Percentiles rank a stretch among this genome's conserved stretches.
These are phyloP conservation scores for Palythoa heliodiscus DNA, from an alignment of 92 coral and sea anemone genomes.

Conservation along the genomic window DNA sequence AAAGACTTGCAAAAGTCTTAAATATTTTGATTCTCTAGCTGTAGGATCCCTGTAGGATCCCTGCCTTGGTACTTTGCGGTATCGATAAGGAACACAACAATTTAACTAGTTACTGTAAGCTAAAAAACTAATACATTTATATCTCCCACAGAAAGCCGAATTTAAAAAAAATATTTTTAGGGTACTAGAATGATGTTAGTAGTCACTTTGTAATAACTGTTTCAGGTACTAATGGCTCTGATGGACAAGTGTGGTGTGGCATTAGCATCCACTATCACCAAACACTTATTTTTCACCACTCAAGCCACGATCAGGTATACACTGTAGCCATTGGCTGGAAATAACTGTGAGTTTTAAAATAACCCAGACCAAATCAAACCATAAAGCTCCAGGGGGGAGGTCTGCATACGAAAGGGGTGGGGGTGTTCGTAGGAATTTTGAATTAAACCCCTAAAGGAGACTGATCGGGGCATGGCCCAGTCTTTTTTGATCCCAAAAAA, in stretches of 20 bases:
- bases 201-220: neutral
- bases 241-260: slow-evolving; percentile 92
- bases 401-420: no score
- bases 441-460: no score
- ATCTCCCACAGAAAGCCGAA: neutral
- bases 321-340: neutral
- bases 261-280: slow-evolving; percentile 67
- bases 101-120: neutral
- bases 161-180: neutral
- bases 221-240: slow-evolving; percentile 74
- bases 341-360: no score
- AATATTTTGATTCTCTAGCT: no score
- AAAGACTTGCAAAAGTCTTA: no score
- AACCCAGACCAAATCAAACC: no score
- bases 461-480: no score
- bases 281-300: slow-evolving; percentile 75
- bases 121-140: neutral
- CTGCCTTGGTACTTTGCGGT: neutral
- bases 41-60: no score
- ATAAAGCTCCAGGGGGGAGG: no score
- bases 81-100: neutral
- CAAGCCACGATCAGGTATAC: slow-evolving; percentile 65
- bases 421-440: no score
- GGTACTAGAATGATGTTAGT: neutral
- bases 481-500: no score